Evolutionary conservation across 2,113 vertebrate species (phyloP), one percentile per base, ranked within the genome.

Genomic region (Patagioenas fasciata): DNA sequence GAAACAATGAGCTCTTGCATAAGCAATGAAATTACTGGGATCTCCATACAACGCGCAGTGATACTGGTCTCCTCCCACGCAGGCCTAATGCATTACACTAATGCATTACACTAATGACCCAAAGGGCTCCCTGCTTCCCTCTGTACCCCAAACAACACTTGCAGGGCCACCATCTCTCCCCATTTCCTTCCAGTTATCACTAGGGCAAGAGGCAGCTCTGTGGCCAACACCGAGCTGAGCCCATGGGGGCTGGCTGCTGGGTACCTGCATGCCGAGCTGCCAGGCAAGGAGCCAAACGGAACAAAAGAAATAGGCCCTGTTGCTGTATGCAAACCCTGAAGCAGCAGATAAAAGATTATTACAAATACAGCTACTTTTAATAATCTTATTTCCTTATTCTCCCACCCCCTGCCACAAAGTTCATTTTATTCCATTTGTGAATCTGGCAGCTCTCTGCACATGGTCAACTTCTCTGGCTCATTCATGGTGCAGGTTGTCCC

Each of bases 191-290:
- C 20, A 71, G 48, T 26, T 64, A 13, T 6, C 56, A 74, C 0
- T 1, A 3, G 24, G 26, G 42, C 38, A 60, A 69, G 38, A 82
- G 48, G 80, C 9, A 0, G 28, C 1, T 5, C 53, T 8, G 44
- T 1, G 0, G 17, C n/a, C 0, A 0, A 34, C 11, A 15, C 18
- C 6, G 51, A 78, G 38, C 54, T 34, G 38, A 87, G 47, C 40
- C 69, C 60, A n/a, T 2, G 9, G 0, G 0, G 24, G 6, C 29
- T 50, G 19, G 17, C 36, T 51, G 72, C 56, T 25, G 53, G 26
- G 25, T 47, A 71, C 69, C 60, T 44, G 36, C 0, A 0, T 13
- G n/a, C 1, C 0, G 4, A 81, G 25, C 67, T 66, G 69, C 51
- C 19, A 65, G 36, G 36, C 31, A 70, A n/a, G 23, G 71, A 36